Base-by-base conservation (phyloP, 2,888 invertebrate genomes). In the Ellobium chinense region DNA sequence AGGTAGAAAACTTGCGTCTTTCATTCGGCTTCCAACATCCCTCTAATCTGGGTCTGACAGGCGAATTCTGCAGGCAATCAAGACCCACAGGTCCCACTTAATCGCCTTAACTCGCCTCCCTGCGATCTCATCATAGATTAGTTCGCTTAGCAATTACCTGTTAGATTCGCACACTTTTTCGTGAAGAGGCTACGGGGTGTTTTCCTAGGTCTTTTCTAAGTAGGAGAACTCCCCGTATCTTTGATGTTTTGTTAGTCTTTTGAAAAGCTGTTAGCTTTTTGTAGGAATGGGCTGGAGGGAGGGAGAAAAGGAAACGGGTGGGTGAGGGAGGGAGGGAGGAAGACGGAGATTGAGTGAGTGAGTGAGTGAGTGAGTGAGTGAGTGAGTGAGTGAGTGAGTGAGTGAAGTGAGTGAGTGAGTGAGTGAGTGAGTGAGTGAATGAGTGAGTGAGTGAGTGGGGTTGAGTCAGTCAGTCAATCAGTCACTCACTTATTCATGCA, bases 281-380 rank as follows among this genome's bases (percentile, higher is more conserved):
- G n/a, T n/a, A n/a, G 1, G 73, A 39, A 68, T 21, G 34, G 34
- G 36, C 34, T 21, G 37, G 14, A 29, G 46, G 39, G 63, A 24
- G 58, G 76, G n/a, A 37, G 31, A 29, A 21, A 29, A 2, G 34
- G 24, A 24, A 54, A 31, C 34, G 31, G 54, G 66, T 66, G 76
- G 66, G 36, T 27, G 69, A 60, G 68, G n/a, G 68, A 34, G 34
- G 36, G 0, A 58, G 7, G 24, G 60, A 58, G 58, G 36, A 0
- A 60, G 68, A 36, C 24, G 65, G 66, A 66, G 36, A 60, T 60
- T 37, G 21, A 58, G 34, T 58, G 0, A 29, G 36, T 34, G 66
- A 66, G 46, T n/a, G 46, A 54, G 66, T 24, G 70, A 46, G 70
- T n/a, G 70, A 46, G 66, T 5, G 63, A 34, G 46, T 70, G 78